Evolutionary conservation across 2,113 vertebrate genomes (phyloP), one percentile per base, ranked within the genome.

Genomic region (Oreochromis spilurus): DNA sequence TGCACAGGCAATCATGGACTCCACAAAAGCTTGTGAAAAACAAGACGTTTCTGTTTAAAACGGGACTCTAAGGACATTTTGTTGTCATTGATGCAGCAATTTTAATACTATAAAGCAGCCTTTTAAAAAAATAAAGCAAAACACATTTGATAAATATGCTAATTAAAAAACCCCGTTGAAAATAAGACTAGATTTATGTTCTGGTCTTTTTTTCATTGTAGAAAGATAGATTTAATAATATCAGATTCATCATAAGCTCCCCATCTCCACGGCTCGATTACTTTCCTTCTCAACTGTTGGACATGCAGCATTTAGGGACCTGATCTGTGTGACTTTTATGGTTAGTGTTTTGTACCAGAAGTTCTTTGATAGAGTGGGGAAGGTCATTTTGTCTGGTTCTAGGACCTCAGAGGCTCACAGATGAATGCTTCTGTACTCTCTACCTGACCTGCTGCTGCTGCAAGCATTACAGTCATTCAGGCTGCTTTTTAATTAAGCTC

Each of bases 401-500:
- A 62, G 88, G 89, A 84, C 92, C 92, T 89, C 75, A 52, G 93
- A 92, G 92, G 90, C 89, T 91, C 93, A 92, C 89, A 93, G 84
- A 91, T 92, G 92, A 92, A 92, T 89, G 92, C 89, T 21, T 90
- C 79, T 67, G 87, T 92, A 91, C 91, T 88, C 92, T 81, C 84
- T 82, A 88, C 88, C 91, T 92, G 92, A 92, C 91, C 91, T 87
- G 90, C 90, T 90, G 60, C 10, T 65, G 91, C 88, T 82, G 89
- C 88, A 83, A 87, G 85, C 89, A 57, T 82, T 84, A 55, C 83
- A 90, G 80, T 92, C 86, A 84, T 86, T 86, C 36, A 8, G 62
- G 82, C 88, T 84, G 87, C 89, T 86, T 93, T 93, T 90, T 93
- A 93, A 92, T 94, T 89, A 94, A 89, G 85, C 91, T 84, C 85